These are phyloP conservation scores for Urocolius indicus DNA, from an alignment of 2,113 vertebrate genomes.

Conservation along the genomic window DNA sequence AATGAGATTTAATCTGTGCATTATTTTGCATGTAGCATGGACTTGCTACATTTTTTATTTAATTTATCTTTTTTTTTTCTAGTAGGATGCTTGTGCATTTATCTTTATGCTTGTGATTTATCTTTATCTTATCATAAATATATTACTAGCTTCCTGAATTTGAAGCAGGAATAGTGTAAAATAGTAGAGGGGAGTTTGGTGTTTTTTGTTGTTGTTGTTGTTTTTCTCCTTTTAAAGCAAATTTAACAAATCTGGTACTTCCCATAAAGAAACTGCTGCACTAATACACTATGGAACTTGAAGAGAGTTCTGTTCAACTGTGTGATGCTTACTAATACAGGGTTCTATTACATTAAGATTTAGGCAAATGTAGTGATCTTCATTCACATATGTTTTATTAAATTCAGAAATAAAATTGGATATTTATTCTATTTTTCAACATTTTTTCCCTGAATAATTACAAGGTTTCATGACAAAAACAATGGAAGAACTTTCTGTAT, in stretches of 20 bases:
- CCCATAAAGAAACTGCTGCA: not conserved
- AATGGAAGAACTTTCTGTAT: not conserved
- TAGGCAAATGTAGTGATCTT: not conserved
- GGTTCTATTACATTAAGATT: not conserved
- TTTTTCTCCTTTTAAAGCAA: not conserved
- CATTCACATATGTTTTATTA: not conserved
- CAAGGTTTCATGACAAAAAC: not conserved
- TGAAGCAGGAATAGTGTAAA: not conserved
- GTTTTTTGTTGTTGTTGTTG: not conserved
- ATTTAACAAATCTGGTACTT: not conserved
- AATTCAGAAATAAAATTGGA: not conserved
- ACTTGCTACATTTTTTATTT: not conserved
- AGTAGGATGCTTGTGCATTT: not conserved
- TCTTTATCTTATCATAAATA: not conserved
- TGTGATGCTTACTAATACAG: not conserved
- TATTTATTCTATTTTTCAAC: not conserved
- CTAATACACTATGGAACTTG: not conserved
- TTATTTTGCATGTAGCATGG: not conserved
- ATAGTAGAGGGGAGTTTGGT: not conserved
- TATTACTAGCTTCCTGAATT: not conserved
- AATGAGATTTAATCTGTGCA: not conserved
- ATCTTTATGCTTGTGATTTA: not conserved
- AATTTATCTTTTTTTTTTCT: no score
- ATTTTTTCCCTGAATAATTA: not conserved
- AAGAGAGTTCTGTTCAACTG: not conserved